Evolutionary conservation across 2,888 invertebrate species (phyloP), one percentile per base, ranked within the genome.

Genomic region (Acholoe squamosa): DNA sequence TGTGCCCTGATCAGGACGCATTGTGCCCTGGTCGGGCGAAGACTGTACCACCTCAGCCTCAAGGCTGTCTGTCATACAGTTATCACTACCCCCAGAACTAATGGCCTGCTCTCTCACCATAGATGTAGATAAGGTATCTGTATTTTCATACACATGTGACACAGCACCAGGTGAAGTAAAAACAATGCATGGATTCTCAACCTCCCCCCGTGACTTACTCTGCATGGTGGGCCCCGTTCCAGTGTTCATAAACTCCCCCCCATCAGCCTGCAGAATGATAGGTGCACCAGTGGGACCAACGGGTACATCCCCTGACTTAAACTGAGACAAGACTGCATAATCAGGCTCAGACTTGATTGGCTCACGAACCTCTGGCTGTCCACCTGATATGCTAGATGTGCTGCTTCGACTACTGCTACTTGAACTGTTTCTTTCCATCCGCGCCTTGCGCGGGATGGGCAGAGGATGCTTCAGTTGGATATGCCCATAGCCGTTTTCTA

Each of bases 361-460:
- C 31, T 86, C 86, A 3, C 86, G 25, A 19, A 25, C 31, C 52
- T 86, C 86, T 7, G 56, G 10, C 56, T 86, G 56, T n/a, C 54
- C 25, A 14, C 86, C 86, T 54, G 86, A 54, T 52, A 86, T 86
- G 56, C 86, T 86, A n/a, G 86, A 86, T 16, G 86, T 86, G 56
- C 86, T 86, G 86, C 86, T 86, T n/a, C 86, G 52, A 54, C 86
- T 86, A 28, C 86, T 86, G 56, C 86, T 86, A 31, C 86, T 86
- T 28, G 86, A 86, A 54, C 86, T 86, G 86, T 86, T 86, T 52
- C 86, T 52, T 54, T 86, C 86, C 86, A 86, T 86, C 28, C 86
- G 86, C 52, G 86, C 25, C 86, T 86, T 86, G 25, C 86, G 52
- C 54, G 86, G 86, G 0, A 86, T 86, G 52, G 86, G 86, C 86